These are phyloP conservation scores for Trachelus iudaicus DNA, from an alignment of 2,888 invertebrate species.

Conservation along the genomic window DNA sequence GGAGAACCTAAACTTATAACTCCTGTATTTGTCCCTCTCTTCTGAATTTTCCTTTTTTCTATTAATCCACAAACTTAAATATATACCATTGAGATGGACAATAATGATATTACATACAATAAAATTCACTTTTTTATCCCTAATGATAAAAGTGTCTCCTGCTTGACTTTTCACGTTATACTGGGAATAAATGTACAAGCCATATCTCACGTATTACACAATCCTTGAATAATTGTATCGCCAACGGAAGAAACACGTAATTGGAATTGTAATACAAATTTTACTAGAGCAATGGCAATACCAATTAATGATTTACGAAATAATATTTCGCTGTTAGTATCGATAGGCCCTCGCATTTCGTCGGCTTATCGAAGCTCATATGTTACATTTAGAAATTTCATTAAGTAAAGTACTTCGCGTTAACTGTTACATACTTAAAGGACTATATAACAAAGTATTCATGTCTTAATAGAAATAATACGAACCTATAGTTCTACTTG, in stretches of 20 bases:
- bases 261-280: neutral
- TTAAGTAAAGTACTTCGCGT: neutral
- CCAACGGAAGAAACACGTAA: neutral
- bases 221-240: neutral
- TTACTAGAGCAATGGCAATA: neutral
- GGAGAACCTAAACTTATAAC: conserved; percentile 46
- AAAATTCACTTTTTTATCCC: conserved; percentile 29
- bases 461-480: neutral
- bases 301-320: neutral
- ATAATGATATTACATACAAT: conserved; percentile 38
- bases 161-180: conserved; percentile 23
- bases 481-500: neutral
- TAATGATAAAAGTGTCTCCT: conserved; percentile 35
- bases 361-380: neutral
- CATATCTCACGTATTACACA: neutral
- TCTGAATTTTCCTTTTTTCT: conserved; percentile 43
- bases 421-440: neutral
- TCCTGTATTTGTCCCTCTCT: conserved; percentile 49
- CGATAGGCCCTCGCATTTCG: neutral
- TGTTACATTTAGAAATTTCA: neutral
- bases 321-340: neutral
- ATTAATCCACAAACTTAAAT: conserved; percentile 54
- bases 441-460: neutral
- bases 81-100: conserved; percentile 47
- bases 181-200: conserved; percentile 30